Evolutionary conservation across 2,797 vertebrate species (phyloP), one percentile per base, ranked within the genome.

Genomic region (Alcedo quadribrachys): DNA sequence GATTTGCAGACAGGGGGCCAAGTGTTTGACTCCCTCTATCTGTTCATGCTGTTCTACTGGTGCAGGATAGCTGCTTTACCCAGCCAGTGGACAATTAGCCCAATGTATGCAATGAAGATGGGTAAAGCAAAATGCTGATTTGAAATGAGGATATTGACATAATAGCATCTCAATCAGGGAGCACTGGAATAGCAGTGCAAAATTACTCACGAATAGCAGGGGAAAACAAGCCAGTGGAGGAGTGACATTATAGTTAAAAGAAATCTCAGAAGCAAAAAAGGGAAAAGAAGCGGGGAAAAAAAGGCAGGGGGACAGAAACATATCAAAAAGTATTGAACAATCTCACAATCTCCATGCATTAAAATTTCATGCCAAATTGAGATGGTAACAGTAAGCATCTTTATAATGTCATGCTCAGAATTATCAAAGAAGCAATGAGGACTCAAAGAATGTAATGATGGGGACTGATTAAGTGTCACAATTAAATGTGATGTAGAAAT

Each of bases 61-160:
- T 81, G 73, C 68, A 68, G 62, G 90, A 86, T 58, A 91, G 88
- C 86, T 85, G 75, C 89, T 85, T 88, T 88, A 86, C 54, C 68
- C 77, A 85, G 93, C 58, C 91, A 66, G 95, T 90, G 92, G 89
- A 96, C 91, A 94, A 96, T 96, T 92, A 95, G 78, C 71, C 85
- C 78, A 91, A n/a, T 54, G 57, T 63, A 88, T 65, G 83, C 74
- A 76, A 60, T 89, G 89, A 87, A 92, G 93, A 93, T 89, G 94
- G 61, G 71, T 74, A 93, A 92, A 95, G 92, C 77, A 71, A 94
- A 94, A 93, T 57, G 93, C 84, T 94, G 94, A 70, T 94, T 95
- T 96, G 85, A 95, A 89, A 94, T 94, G 88, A 94, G 94, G 85
- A 85, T 95, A 95, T 93, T 95, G 94, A 90, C 92, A 95, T 93